Evolutionary conservation across 2,113 vertebrate genomes (phyloP).

Genomic region (Notothenia rossii): DNA sequence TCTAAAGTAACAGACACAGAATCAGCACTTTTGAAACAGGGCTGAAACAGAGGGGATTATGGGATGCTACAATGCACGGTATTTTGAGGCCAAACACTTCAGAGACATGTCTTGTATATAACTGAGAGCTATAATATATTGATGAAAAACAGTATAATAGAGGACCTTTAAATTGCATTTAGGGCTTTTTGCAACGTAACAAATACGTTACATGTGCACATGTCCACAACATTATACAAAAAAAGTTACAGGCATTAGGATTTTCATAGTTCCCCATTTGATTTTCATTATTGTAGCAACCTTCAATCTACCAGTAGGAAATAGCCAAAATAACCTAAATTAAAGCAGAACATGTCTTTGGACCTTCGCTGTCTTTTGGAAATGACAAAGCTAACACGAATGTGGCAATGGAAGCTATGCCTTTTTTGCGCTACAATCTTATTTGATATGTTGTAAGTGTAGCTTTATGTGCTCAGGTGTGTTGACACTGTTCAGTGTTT

Average conservation of each 20-base stretch:
- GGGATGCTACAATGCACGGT: too few relatives aligned
- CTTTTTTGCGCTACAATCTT: neutral
- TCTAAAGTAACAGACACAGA: too few relatives aligned
- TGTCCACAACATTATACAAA: too few relatives aligned
- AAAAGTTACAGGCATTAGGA: neutral
- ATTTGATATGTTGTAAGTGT: neutral
- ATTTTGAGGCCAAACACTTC: too few relatives aligned
- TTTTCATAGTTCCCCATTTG: neutral
- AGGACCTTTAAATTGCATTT: too few relatives aligned
- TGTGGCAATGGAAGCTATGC: neutral
- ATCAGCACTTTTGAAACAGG: too few relatives aligned
- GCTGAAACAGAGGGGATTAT: too few relatives aligned
- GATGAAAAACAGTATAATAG: too few relatives aligned
- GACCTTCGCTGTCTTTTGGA: neutral
- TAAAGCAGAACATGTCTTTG: neutral
- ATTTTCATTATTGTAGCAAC: neutral
- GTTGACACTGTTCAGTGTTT: neutral
- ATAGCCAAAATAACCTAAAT: neutral
- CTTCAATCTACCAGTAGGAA: neutral
- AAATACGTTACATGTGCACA: too few relatives aligned
- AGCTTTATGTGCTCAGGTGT: neutral
- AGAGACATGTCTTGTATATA: too few relatives aligned
- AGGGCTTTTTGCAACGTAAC: neutral
- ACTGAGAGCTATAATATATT: too few relatives aligned
- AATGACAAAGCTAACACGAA: neutral